phyloP scores from a whole-genome alignment of 2,113 vertebrate species.

The Semnornis frantzii region DNA sequence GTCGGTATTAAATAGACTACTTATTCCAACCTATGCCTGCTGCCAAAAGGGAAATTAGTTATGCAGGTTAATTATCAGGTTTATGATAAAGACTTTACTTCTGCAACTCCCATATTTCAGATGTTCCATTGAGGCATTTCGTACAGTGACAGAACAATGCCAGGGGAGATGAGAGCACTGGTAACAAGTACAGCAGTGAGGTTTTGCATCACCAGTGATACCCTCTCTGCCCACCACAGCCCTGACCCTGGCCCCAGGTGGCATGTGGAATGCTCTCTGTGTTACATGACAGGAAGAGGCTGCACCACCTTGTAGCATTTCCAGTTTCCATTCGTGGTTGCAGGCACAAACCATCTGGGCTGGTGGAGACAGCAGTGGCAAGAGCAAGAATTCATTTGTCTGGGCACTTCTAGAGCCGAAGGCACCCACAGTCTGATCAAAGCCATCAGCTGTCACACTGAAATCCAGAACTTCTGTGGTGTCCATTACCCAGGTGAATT shows the following conservation, averaged over 20 bases:
- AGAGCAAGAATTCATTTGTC: background rate
- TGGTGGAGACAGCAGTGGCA: background rate
- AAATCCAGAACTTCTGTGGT: background rate
- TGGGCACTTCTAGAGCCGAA: background rate
- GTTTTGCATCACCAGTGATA: background rate
- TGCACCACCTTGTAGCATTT: background rate
- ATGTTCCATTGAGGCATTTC: background rate
- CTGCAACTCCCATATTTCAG: background rate
- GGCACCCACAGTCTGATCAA: background rate
- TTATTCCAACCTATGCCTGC: conserved; percentile 16
- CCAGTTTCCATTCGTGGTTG: background rate
- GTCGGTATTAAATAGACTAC: conserved; percentile 17
- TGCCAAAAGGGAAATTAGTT: conserved; percentile 33
- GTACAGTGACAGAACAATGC: background rate
- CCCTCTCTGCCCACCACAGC: background rate
- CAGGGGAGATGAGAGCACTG: background rate
- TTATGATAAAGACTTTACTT: conserved; percentile 33
- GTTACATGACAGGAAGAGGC: background rate
- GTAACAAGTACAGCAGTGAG: accelerated
- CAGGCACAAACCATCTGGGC: background rate
- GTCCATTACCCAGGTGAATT: background rate
- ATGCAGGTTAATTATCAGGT: conserved; percentile 50
- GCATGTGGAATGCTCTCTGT: accelerated
- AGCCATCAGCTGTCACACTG: background rate
- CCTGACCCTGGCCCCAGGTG: background rate